Conservation (phyloP, 2,888 invertebrate genomes). For the Agrilus mali region DNA sequence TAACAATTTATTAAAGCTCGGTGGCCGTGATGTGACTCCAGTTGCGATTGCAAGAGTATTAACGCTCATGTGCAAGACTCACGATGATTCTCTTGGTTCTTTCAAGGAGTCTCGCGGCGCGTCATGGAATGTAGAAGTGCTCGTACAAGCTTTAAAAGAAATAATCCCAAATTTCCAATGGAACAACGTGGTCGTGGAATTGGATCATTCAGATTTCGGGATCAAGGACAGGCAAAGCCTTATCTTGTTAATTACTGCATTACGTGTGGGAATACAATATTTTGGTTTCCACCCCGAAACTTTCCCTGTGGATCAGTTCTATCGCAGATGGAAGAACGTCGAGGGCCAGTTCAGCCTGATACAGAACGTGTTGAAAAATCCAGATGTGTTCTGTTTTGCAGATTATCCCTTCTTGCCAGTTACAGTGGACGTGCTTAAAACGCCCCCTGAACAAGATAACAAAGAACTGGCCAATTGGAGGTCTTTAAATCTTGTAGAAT, state of each 20-base stretch:
- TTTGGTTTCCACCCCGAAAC: slow-evolving; percentile 55
- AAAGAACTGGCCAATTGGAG: slow-evolving; percentile 91
- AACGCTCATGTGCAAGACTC: slow-evolving; percentile 75
- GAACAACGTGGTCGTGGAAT: slow-evolving; percentile 83
- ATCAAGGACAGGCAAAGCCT: slow-evolving; percentile 80
- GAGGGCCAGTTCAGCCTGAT: slow-evolving; percentile 88
- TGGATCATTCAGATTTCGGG: slow-evolving; percentile 84
- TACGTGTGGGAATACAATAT: slow-evolving; percentile 69
- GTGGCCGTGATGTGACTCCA: slow-evolving; percentile 70
- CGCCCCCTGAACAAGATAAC: slow-evolving; percentile 88
- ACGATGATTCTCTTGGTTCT: slow-evolving; percentile 54
- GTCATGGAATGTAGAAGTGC: slow-evolving; percentile 89
- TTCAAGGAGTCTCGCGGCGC: slow-evolving; percentile 33
- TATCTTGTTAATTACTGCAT: slow-evolving; percentile 66
- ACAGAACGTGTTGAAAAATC: slow-evolving; percentile 73
- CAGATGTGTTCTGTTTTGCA: slow-evolving; percentile 89
- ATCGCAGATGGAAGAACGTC: slow-evolving; percentile 84
- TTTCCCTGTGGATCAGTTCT: slow-evolving; percentile 82
- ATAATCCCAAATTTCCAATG: slow-evolving; percentile 76
- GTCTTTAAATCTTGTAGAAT: slow-evolving; percentile 81
- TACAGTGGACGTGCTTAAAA: slow-evolving; percentile 79
- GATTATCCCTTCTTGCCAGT: slow-evolving; percentile 84
- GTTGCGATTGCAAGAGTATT: slow-evolving; percentile 74
- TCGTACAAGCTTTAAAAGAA: slow-evolving; percentile 85
- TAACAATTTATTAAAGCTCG: slow-evolving; percentile 68